phyloP scores from a whole-genome alignment of 2,797 vertebrate genomes.

The Acanthurus lineatus region DNA sequence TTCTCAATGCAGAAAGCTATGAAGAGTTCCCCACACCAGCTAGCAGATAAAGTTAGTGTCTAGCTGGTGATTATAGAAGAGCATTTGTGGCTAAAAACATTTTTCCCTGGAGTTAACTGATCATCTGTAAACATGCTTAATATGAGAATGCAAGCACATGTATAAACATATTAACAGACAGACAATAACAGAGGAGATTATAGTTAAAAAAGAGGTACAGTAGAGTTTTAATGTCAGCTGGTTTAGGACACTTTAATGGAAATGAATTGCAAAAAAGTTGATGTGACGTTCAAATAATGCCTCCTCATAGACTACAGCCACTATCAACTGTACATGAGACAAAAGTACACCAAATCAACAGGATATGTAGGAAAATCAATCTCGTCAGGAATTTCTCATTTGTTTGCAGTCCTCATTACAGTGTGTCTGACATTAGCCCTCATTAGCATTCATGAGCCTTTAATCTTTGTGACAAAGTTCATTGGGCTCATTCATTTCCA shows the following conservation, averaged over 20 bases:
- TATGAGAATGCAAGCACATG: background rate
- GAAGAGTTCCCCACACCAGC: background rate
- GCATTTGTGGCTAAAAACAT: background rate
- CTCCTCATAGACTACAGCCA: background rate
- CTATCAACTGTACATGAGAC: background rate
- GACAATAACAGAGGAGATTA: background rate
- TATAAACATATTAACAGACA: background rate
- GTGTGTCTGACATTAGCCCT: slow-evolving; percentile 43
- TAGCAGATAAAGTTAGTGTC: background rate
- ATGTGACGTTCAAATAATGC: background rate
- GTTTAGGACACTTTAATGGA: background rate
- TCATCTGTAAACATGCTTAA: background rate
- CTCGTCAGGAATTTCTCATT: slow-evolving; percentile 28
- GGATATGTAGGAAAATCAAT: slow-evolving; percentile 17
- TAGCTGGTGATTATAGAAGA: background rate
- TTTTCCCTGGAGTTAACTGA: background rate
- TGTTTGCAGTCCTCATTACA: slow-evolving; percentile 33
- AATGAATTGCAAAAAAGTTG: background rate
- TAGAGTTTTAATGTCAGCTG: background rate
- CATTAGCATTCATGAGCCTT: slow-evolving; percentile 68
- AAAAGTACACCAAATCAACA: slow-evolving; percentile 4
- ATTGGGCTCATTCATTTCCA: slow-evolving; percentile 36
- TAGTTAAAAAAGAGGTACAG: background rate
- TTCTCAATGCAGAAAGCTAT: background rate
- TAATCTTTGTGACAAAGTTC: slow-evolving; percentile 72